Conservation (phyloP, 2,113 vertebrate genomes). For the Planiliza haematocheilus region DNA sequence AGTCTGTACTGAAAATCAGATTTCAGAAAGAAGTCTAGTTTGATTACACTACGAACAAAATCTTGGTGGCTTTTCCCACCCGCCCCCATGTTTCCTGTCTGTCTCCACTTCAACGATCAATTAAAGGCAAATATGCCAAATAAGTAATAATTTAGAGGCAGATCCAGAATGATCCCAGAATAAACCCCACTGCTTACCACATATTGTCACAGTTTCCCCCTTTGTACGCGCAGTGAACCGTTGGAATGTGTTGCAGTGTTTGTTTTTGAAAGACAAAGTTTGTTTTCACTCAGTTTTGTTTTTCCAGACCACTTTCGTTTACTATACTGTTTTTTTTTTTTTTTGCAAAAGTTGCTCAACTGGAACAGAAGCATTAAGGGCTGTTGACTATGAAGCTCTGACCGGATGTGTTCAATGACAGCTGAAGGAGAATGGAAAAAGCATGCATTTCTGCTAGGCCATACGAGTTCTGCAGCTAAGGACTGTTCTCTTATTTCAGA, state of each 20-base stretch:
- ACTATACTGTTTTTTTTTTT: background rate
- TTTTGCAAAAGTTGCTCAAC: constrained; percentile 27
- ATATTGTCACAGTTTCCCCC: constrained; percentile 35
- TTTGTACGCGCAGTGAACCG: constrained; percentile 31
- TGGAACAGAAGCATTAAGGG: background rate
- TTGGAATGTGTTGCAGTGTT: constrained; percentile 3
- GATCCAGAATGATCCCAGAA: constrained; percentile 30
- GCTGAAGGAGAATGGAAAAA: constrained; percentile 24
- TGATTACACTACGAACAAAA: no score
- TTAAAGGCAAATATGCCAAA: constrained; percentile 26
- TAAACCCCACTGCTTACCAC: constrained; percentile 49
- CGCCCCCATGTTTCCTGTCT: background rate
- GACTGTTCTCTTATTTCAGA: background rate
- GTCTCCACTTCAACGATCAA: constrained; percentile 1
- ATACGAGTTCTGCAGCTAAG: background rate
- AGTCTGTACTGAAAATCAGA: no score
- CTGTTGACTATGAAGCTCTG: constrained; percentile 24
- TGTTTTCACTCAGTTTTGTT: constrained; percentile 46
- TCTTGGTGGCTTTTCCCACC: background rate
- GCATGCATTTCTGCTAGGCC: background rate
- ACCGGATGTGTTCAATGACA: constrained; percentile 29
- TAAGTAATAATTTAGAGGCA: constrained; percentile 27
- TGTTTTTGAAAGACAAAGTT: constrained; percentile 28
- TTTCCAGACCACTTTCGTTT: constrained; percentile 41
- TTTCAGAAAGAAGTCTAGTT: no score